Base-by-base conservation (phyloP, 2,797 vertebrate species). In the Phoebastria nigripes region DNA sequence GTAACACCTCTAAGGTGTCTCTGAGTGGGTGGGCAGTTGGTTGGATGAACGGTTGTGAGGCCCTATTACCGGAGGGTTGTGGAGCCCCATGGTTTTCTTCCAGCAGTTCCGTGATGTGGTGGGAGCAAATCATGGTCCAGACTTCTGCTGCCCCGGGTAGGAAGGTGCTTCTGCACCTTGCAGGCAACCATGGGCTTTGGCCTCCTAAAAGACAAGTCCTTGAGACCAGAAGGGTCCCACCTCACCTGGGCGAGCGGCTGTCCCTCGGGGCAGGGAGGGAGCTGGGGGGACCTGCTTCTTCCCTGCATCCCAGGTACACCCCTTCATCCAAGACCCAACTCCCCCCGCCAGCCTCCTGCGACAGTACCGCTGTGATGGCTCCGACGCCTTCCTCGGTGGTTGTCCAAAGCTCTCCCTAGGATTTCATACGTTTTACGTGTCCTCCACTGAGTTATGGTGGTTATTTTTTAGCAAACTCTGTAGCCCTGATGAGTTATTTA, bases 401-500 rank as follows among this genome's bases (percentile, higher is more conserved):
- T 21, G 2, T 16, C 74, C 91, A 20, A 18, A 87, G 55, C 56
- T 62, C 54, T 58, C 67, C 56, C 5, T 14, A 17, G 83, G 71
- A 52, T 80, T 77, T 46, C 15, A 7, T 19, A 44, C 6, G 6
- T 70, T 76, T 82, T 47, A 79, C 11, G 2, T 31, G 28, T 66
- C 91, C 70, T 49, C 4, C 2, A 56, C 63, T 69, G 90, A 95
- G 95, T 91, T 90, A 41, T 22, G 94, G 85, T 82, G 46, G 70
- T 51, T 71, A 1, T 7, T 92, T 94, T 95, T 87, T 58, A 87
- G 35, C 62, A 76, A 66, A 83, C 59, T 90, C 82, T 88, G 93
- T 93, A 96, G 89, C 79, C 69, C 82, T 35, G 63, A 70, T 44
- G 88, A 95, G 89, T 91, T 88, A 29, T 78, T 96, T 61, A 80